Evolutionary conservation across 2,797 vertebrate genomes (phyloP), one percentile per base, ranked within the genome.

Genomic region (Semotilus atromaculatus): DNA sequence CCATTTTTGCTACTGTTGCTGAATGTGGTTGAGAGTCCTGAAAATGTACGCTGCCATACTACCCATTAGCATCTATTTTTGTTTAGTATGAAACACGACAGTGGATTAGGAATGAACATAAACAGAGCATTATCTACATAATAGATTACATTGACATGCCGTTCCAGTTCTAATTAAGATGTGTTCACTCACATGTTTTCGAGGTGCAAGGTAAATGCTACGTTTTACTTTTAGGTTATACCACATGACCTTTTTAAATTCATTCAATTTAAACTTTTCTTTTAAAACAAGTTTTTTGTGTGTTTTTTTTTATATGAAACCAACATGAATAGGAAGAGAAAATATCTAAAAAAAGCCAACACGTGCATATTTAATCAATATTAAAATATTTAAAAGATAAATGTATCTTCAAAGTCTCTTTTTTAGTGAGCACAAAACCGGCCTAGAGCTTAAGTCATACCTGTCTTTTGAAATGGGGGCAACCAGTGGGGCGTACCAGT

Each of bases 381-480:
- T 38, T 1, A 10, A 11, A 5, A n/a, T 60, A 77, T 26, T 77
- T 10, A 51, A 64, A 73, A 7, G 7, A 40, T 23, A 80, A 38
- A 66, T n/a, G 9, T 23, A 45, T 18, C 2, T 19, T 18, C 31
- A 26, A 71, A 26, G 14, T 31, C 4, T 64, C n/a, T 76, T 34
- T 51, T 58, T 70, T 74, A 72, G 29, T 68, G 16, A 19, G 43
- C 76, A 29, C 34, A 74, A 60, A 55, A 19, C 10, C 18, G 51
- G 45, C n/a, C 45, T 23, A 74, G 11, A 31, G 21, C n/a, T 40
- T n/a, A 45, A 13, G 62, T 43, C 62, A n/a, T 97, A 99, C 98
- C 98, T 98, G 97, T 99, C 98, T 91, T 97, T 96, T 91, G 98
- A 96, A 93, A 99, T 99, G 58, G 98, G 98, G 86, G 97, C 97